Percentiles rank a stretch among this genome's conserved stretches.
Evolutionary conservation across 2,797 vertebrate genomes (phyloP).

Genomic region (Eulemur coronatus): DNA sequence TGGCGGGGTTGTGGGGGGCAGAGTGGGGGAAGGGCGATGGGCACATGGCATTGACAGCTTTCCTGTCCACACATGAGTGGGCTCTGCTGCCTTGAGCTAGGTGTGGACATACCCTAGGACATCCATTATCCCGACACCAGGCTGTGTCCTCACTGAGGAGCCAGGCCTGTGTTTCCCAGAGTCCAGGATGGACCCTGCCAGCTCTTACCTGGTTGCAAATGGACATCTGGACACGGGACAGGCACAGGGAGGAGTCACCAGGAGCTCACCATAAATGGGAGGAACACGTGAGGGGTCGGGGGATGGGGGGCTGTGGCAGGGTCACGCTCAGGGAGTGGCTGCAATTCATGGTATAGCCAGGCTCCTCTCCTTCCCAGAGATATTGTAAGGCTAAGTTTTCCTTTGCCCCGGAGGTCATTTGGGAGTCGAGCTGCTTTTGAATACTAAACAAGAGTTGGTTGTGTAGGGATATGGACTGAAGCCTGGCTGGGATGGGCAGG

Average conservation of each 20-base stretch:
- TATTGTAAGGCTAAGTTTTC: background rate
- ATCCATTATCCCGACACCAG: background rate
- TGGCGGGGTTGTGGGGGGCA: background rate
- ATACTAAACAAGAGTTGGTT: background rate
- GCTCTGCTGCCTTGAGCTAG: background rate
- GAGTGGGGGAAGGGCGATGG: too few relatives aligned
- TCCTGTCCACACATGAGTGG: background rate
- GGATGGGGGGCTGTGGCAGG: background rate
- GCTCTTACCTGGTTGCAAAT: background rate
- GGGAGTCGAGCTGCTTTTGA: background rate
- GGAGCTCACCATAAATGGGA: background rate
- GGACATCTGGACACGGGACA: background rate
- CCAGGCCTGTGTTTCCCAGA: constrained; percentile 7
- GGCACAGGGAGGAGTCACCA: background rate
- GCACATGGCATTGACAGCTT: background rate
- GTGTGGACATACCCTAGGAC: background rate
- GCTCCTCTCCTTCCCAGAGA: background rate
- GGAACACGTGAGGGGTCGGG: background rate
- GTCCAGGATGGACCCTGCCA: background rate
- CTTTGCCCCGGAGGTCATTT: background rate
- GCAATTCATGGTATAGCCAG: background rate
- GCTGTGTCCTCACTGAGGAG: background rate
- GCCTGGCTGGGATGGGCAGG: background rate
- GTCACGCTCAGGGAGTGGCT: background rate
- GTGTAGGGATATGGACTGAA: background rate